Base-by-base conservation (phyloP, 1,140 invertebrate species). In the Arion vulgaris region DNA sequence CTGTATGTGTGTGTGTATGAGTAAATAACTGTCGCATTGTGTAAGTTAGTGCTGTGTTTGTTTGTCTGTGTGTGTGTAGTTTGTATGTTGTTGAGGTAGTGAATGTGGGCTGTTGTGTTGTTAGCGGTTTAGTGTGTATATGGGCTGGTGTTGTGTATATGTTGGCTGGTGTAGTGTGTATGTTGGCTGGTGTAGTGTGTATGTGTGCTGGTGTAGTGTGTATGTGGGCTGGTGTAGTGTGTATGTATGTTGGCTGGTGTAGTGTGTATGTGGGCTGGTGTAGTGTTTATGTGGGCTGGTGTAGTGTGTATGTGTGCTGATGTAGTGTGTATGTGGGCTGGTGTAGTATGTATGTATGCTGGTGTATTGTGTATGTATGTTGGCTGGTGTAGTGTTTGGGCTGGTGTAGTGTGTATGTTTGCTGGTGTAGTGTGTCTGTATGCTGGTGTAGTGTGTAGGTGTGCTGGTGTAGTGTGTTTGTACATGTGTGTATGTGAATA, bases 321-420 rank as follows among this genome's bases (percentile, higher is more conserved):
- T 32, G 4, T n/a, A 2, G 68, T 71, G 26, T 11, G 68, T 71
- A 39, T 62, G 53, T 36, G 7, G 4, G 68, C 34, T 17, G 13
- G 68, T 71, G 36, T 78, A n/a, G 76, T 62, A 28, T 78, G 76
- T 78, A 53, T 62, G 51, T 62, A 36, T 51, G 28, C n/a, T n/a
- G n/a, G n/a, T n/a, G n/a, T n/a, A n/a, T n/a, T 72, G 69, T 34
- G 68, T 57, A 19, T 77, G 7, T 0, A 28, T 34, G 51, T 77
- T 9, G 17, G 38, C 17, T n/a, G 17, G 32, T 32, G 4, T n/a
- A 5, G 32, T 32, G 4, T 71, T 13, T 71, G 26, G 13, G 68
- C n/a, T 15, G 13, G 68, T 32, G 4, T n/a, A 2, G 68, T 71
- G 26, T 11, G 68, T 71, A 39, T 62, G 53, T 36, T 2, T 17